Evolutionary conservation across 2,888 invertebrate species (phyloP).

Genomic region (Mactromeris polynyma): DNA sequence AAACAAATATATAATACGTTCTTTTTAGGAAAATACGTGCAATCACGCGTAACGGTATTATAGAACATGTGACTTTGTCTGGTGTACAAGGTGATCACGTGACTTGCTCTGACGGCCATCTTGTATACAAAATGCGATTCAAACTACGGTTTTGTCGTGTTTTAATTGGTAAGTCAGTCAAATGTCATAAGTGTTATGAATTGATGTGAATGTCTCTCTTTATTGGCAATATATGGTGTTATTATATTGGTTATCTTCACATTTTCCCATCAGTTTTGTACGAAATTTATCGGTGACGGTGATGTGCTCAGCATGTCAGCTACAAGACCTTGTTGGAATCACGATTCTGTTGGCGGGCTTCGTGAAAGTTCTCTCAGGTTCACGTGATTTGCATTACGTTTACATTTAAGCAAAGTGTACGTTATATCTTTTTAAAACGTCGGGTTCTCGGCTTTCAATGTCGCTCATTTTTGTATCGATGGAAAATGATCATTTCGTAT

Average conservation of each 20-base stretch:
- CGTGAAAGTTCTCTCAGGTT: background rate
- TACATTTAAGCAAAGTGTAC: background rate
- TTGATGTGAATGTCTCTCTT: background rate
- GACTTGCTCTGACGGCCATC: conserved; percentile 81
- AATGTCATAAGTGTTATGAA: background rate
- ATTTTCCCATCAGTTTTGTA: background rate
- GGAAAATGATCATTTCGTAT: background rate
- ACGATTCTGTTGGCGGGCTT: background rate
- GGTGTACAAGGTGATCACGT: conserved; percentile 86
- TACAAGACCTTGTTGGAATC: background rate
- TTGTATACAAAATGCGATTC: conserved; percentile 64
- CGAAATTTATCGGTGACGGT: background rate
- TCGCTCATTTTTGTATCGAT: background rate
- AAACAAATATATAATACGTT: background rate
- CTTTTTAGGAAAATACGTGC: background rate
- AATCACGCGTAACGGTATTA: conserved; percentile 31
- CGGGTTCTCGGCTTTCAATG: background rate
- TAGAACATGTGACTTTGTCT: conserved; percentile 85
- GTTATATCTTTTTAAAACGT: background rate
- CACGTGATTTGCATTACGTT: background rate
- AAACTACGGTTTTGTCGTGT: background rate
- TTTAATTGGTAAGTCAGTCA: background rate
- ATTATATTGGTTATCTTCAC: background rate
- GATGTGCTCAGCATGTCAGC: background rate
- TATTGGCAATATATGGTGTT: background rate